Base-by-base conservation (phyloP, 2,797 vertebrate species). In the Centroberyx gerrardi region DNA sequence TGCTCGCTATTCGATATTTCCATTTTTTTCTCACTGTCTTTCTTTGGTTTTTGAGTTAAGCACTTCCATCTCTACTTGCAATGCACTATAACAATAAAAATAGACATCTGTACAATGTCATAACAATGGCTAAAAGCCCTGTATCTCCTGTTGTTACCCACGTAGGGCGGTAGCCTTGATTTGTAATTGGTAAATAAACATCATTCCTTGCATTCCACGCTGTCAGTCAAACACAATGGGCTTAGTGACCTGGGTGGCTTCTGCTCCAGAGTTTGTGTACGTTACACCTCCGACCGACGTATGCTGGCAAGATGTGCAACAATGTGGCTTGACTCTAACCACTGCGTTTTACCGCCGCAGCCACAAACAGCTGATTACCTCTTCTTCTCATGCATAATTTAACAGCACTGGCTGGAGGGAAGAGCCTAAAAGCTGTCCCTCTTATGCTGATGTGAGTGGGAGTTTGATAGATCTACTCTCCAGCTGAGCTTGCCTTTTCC, bases 371-470 rank as follows among this genome's bases (percentile, higher is more conserved):
- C 82, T 75, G 60, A 82, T 82, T 56, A 81, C 69, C 87, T 90
- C 61, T 48, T 54, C 9, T 36, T 52, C 83, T 88, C 89, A 90
- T 95, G 82, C 86, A 94, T 93, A 93, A 94, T 94, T 87, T 87
- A 94, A 83, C 77, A 74, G 63, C 67, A 51, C 42, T 58, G 85
- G 79, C 82, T 55, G 69, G 49, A 75, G 63, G 27, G 66, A 62
- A 62, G 74, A 75, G 79, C 62, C 77, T 83, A 79, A 90, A 86
- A 90, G 81, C 83, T 73, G 74, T 60, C 75, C 72, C 44, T 58
- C 60, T 75, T 36, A 66, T 38, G 67, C 73, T 18, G 69, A 85
- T 76, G 64, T 12, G 70, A 83, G 76, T 31, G 58, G 83, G 74
- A 81, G 87, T 70, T 70, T 74, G 82, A 86, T 78, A 55, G 22